phyloP scores from a whole-genome alignment of 2,888 invertebrate genomes.

The Pogonocherus hispidulus region DNA sequence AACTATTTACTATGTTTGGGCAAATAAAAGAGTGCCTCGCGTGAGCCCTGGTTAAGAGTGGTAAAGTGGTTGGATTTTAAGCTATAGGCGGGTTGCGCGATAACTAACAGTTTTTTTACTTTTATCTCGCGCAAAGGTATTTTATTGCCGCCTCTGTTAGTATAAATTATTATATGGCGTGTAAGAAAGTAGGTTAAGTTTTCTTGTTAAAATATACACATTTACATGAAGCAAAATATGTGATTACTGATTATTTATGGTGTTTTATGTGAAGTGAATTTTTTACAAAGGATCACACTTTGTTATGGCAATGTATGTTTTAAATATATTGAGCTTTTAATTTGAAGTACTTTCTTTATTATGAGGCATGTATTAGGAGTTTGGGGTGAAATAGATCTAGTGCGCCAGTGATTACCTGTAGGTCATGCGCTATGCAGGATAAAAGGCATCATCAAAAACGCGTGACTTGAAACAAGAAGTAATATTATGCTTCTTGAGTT shows the following conservation, averaged over 20 bases:
- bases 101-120: conserved; percentile 27
- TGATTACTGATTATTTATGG: not conserved
- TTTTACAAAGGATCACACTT: too few relatives aligned
- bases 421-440: too few relatives aligned
- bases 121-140: conserved; percentile 24
- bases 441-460: too few relatives aligned
- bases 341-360: too few relatives aligned
- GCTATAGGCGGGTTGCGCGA: conserved; percentile 24
- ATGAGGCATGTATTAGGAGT: too few relatives aligned
- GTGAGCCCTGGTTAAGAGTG: conserved; percentile 19
- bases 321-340: too few relatives aligned
- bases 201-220: conserved; percentile 24
- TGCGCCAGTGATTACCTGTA: too few relatives aligned
- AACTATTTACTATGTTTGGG: conserved; percentile 28
- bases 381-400: too few relatives aligned
- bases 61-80: conserved; percentile 30
- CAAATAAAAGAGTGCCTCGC: conserved; percentile 26
- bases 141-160: conserved; percentile 25
- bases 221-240: conserved; percentile 10
- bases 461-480: too few relatives aligned
- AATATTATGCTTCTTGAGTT: too few relatives aligned
- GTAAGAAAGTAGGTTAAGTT: conserved; percentile 22
- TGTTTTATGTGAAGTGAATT: too few relatives aligned
- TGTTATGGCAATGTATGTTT: too few relatives aligned
- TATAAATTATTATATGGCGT: conserved; percentile 26